Evolutionary conservation across 2,113 vertebrate species (phyloP).

Genomic region (Echinops telfairi): DNA sequence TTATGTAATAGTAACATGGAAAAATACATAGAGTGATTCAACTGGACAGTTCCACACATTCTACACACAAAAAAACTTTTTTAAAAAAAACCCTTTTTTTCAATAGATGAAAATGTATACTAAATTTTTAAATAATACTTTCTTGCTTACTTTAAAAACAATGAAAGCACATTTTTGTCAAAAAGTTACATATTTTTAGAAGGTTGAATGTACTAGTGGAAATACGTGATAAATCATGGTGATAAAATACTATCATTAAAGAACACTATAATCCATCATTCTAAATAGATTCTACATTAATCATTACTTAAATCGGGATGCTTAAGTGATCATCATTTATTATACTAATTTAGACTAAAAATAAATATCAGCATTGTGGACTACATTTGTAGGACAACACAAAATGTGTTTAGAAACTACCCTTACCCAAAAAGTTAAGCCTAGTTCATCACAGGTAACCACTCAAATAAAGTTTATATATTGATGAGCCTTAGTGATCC

Average conservation of each 20-base stretch:
- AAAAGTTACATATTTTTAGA: conserved; percentile 54
- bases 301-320: conserved; percentile 71
- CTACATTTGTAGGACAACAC: not conserved
- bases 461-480: not conserved
- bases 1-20: not conserved
- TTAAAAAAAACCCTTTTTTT: not conserved
- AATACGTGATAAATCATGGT: conserved; percentile 70
- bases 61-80: not conserved
- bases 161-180: conserved; percentile 16
- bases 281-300: conserved; percentile 66
- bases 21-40: not conserved
- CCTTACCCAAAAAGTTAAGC: not conserved
- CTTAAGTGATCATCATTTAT: conserved; percentile 70
- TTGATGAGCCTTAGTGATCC: not conserved
- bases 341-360: conserved; percentile 56
- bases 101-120: not conserved
- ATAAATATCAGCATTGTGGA: conserved; percentile 46
- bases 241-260: conserved; percentile 72
- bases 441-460: not conserved
- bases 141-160: conserved; percentile 64
- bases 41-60: not conserved
- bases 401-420: not conserved
- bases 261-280: conserved; percentile 75
- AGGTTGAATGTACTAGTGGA: conserved; percentile 32
- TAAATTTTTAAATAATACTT: conserved; percentile 38